phyloP scores from a whole-genome alignment of 2,113 vertebrate species.

The Boulengeromyrus knoepffleri region DNA sequence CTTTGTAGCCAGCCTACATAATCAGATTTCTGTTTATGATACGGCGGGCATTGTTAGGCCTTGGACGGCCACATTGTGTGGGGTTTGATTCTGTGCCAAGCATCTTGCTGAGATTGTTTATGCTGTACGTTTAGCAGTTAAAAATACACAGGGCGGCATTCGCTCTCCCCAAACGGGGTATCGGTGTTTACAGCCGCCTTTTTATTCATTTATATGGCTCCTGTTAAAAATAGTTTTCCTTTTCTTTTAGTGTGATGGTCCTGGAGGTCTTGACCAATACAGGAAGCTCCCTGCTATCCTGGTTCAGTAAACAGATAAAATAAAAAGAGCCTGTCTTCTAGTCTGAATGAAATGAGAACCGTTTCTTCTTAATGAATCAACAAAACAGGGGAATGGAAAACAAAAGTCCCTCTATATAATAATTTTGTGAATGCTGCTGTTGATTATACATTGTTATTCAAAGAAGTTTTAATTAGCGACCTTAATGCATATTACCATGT shows the following conservation, averaged over 20 bases:
- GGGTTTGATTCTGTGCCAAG: slow-evolving; percentile 68
- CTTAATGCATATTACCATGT: not conserved
- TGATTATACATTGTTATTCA: slow-evolving; percentile 38
- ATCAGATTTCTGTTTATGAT: slow-evolving; percentile 59
- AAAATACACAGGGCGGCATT: slow-evolving; percentile 32
- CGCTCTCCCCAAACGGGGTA: not conserved
- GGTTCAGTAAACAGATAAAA: slow-evolving; percentile 4
- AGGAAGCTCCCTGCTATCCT: not conserved
- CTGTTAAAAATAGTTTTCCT: slow-evolving; percentile 4
- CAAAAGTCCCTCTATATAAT: slow-evolving; percentile 38
- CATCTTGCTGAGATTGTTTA: slow-evolving; percentile 61
- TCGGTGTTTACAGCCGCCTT: not conserved
- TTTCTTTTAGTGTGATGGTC: not conserved
- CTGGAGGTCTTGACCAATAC: slow-evolving; percentile 1
- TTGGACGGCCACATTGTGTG: slow-evolving; percentile 53
- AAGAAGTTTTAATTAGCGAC: slow-evolving; percentile 41
- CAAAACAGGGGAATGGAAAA: slow-evolving; percentile 37
- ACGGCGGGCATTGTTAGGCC: slow-evolving; percentile 58
- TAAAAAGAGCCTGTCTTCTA: slow-evolving; percentile 14
- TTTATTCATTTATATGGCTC: not conserved
- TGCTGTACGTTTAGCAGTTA: slow-evolving; percentile 54
- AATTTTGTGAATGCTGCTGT: slow-evolving; percentile 28
- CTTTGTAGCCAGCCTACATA: slow-evolving; percentile 38
- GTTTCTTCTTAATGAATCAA: slow-evolving; percentile 42
- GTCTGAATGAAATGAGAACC: slow-evolving; percentile 15